Evolutionary conservation across 2,113 vertebrate species (phyloP), one percentile per base, ranked within the genome.

Genomic region (Solenodon paradoxus): DNA sequence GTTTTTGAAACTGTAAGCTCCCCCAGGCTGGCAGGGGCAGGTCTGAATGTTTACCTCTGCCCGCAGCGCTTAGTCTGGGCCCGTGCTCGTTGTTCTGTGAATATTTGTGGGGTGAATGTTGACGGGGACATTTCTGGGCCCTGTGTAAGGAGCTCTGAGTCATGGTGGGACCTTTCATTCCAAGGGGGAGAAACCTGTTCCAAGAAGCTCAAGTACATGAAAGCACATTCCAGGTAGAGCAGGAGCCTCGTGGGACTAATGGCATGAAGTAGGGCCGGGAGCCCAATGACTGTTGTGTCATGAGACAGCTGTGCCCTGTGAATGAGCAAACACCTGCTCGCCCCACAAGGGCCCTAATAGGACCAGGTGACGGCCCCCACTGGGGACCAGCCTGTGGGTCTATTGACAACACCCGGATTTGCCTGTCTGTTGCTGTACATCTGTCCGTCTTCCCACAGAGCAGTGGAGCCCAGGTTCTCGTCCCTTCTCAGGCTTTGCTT

Each of bases 31-130:
- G 66, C 59, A 85, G 88, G 85, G 24, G 7, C 57, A 32, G 28
- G 26, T 81, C 79, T 68, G 11, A 51, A 71, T 78, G 64, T 74
- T 95, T 89, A 75, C 51, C 45, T 24, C 28, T 63, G 1, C 47
- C 35, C 47, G 12, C 51, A 75, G 64, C 24, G 12, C 64, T 64
- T 17, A 83, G 45, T 38, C 40, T 38, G 11, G 38, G 45, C 51
- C 57, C 40, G 1, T 66, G 45, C 24, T 89, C 24, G n/a, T 92
- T 61, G 40, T 68, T 89, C 26, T 74, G n/a, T 86, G n/a, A 86
- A 94, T 95, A 83, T 59, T 38, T 92, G 64, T 42, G 71, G 57
- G 57, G 72, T 91, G 82, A 89, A 81, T 79, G 51, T 30, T 45
- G 82, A 85, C 84, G 55, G 49, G 91, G 63, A 38, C 57, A 68